Base-by-base conservation (phyloP, 2,797 vertebrate species). In the Florisuga fusca region DNA sequence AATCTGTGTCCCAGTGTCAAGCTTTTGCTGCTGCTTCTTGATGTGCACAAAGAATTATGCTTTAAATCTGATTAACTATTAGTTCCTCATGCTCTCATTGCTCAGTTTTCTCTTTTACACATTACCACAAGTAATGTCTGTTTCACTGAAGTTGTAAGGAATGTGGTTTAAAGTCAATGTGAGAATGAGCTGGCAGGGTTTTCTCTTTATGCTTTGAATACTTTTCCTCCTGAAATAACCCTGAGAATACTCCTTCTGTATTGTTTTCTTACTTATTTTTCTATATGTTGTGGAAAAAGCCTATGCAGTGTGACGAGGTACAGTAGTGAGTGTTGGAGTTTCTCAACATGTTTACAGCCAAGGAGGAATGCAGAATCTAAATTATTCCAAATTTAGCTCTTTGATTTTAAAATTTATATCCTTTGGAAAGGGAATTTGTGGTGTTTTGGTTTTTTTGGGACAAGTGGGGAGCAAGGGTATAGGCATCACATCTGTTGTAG, bases 211-310 rank as follows among this genome's bases (percentile, higher is more conserved):
- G 68, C 76, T 94, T 96, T 85, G 84, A 51, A 93, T 96, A 63
- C 48, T 93, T 91, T 88, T 57, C 80, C 67, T 94, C 93, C 95
- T 86, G 89, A 95, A 97, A 96, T 88, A 94, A 95, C 76, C 83
- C 80, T 67, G 72, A 95, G 86, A 94, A 63, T 41, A 41, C 41
- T 90, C 62, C 77, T 87, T 43, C 51, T 87, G 2, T 51, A 71
- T 43, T 90, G 50, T 93, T 80, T 83, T 58, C 85, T 81, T 91
- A 5, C 48, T 87, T 87, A 61, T 48, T 69, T 54, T 82, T 69
- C 82, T 82, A 0, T 38, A 14, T 46, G 27, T 57, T 95, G 74
- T 88, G 67, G 62, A 76, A 79, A 62, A 59, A 77, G 68, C 69
- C 48, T 79, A 67, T 59, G 64, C 73, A 84, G 69, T 5, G 9